Conservation (phyloP, 2,888 invertebrate species). For the Prostheceraeus crozeri region DNA sequence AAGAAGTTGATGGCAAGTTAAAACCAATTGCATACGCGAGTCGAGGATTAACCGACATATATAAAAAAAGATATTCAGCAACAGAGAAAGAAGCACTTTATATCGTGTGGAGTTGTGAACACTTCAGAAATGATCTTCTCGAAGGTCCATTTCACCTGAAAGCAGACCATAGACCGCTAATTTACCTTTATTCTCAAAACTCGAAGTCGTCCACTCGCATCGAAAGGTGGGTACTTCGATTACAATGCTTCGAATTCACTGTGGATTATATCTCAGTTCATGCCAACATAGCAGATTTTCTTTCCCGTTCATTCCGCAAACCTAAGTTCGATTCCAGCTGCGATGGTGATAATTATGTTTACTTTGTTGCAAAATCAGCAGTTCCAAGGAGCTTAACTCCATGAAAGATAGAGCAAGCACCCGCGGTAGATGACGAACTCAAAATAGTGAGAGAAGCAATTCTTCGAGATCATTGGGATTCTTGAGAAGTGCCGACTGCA, state of each 20-base stretch:
- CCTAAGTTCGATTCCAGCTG: no score
- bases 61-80: slow-evolving; percentile 38
- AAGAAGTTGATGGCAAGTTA: no score
- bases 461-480: slow-evolving; percentile 24
- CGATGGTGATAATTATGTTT: no score
- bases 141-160: slow-evolving; percentile 35
- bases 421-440: no score
- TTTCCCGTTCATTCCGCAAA: no score
- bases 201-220: slow-evolving; percentile 43
- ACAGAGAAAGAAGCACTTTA: slow-evolving; percentile 35
- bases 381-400: no score
- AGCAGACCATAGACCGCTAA: slow-evolving; percentile 42
- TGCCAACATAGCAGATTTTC: slow-evolving; percentile 42
- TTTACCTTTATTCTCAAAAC: slow-evolving; percentile 37
- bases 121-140: slow-evolving; percentile 38
- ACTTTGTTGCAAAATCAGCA: no score
- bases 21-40: no score
- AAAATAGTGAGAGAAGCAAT: slow-evolving; percentile 17
- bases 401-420: no score
- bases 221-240: slow-evolving; percentile 43
- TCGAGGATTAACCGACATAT: no score
- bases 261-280: slow-evolving; percentile 41
- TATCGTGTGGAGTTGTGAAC: slow-evolving; percentile 35
- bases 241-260: slow-evolving; percentile 40
- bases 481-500: slow-evolving; percentile 10